Evolutionary conservation across 2,113 vertebrate genomes (phyloP).

Genomic region (Notothenia rossii): DNA sequence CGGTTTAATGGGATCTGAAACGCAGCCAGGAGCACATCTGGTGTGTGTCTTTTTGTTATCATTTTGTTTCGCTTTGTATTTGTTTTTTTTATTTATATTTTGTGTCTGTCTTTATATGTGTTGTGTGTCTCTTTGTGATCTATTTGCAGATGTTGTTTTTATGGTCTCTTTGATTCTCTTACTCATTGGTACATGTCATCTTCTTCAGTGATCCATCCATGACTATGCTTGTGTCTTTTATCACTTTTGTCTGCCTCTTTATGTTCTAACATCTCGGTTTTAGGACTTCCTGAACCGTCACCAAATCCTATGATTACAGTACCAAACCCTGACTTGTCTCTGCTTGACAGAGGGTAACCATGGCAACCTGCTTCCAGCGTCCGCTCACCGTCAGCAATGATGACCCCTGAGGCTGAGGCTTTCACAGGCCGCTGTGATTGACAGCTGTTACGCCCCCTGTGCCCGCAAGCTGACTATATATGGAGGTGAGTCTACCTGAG

Average conservation of each 20-base stretch:
- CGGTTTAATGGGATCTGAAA: not conserved
- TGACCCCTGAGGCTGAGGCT: conserved; percentile 21
- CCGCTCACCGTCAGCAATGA: not conserved
- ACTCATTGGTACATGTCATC: too few relatives aligned
- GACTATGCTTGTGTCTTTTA: conserved; percentile 8
- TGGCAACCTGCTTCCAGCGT: conserved; percentile 23
- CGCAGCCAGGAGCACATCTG: conserved; percentile 47
- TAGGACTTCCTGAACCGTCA: not conserved
- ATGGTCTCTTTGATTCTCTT: too few relatives aligned
- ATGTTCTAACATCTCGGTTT: not conserved
- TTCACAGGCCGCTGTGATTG: conserved; percentile 43
- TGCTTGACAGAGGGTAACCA: conserved; percentile 31
- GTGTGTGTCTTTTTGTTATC: not conserved
- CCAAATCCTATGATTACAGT: not conserved
- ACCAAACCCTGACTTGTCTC: conserved; percentile 18
- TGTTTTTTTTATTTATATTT: too few relatives aligned
- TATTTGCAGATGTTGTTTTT: too few relatives aligned
- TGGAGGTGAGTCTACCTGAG: conserved; percentile 30
- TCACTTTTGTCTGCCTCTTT: not conserved
- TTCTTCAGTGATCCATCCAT: too few relatives aligned
- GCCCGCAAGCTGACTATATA: conserved; percentile 27
- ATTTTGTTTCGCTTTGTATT: too few relatives aligned
- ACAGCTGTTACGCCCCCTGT: conserved; percentile 29
- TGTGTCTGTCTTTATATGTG: too few relatives aligned
- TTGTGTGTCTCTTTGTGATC: too few relatives aligned